These are phyloP conservation scores for Phrynosoma blainvillii DNA, from an alignment of 2,113 vertebrate genomes.

Conservation along the genomic window DNA sequence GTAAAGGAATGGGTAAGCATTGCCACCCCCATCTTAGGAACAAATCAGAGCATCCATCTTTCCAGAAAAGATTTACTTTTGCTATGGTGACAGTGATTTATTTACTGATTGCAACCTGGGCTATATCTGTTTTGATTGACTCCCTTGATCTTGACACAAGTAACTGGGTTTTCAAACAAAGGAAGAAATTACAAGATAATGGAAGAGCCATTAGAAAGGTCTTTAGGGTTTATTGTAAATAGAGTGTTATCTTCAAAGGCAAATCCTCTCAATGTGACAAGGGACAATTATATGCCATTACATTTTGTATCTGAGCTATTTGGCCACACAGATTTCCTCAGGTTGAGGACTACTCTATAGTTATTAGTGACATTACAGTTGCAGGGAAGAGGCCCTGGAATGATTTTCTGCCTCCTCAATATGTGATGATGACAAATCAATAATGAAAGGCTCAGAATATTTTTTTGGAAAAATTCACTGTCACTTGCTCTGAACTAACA, in stretches of 20 bases:
- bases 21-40: slow-evolving; percentile 71
- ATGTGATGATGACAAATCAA: background rate
- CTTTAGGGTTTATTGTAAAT: slow-evolving; percentile 76
- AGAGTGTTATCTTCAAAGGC: slow-evolving; percentile 82
- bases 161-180: slow-evolving; percentile 73
- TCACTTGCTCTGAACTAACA: background rate
- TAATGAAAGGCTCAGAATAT: background rate
- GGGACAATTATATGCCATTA: slow-evolving; percentile 49
- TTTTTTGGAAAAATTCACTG: background rate
- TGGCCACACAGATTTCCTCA: slow-evolving; percentile 26
- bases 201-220: slow-evolving; percentile 78
- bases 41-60: slow-evolving; percentile 65
- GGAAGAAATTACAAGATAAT: slow-evolving; percentile 76
- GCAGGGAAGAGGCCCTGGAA: background rate
- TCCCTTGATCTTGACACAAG: slow-evolving; percentile 86
- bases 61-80: slow-evolving; percentile 1
- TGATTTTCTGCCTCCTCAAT: background rate
- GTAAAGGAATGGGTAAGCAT: slow-evolving; percentile 69
- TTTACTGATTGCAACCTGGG: slow-evolving; percentile 78
- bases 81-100: slow-evolving; percentile 78
- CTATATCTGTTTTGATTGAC: slow-evolving; percentile 79
- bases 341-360: background rate
- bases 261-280: slow-evolving; percentile 58
- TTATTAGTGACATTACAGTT: background rate
- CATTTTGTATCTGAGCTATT: slow-evolving; percentile 20